Conservation (phyloP, 2,888 invertebrate species). For the Anarsia innoxiella region DNA sequence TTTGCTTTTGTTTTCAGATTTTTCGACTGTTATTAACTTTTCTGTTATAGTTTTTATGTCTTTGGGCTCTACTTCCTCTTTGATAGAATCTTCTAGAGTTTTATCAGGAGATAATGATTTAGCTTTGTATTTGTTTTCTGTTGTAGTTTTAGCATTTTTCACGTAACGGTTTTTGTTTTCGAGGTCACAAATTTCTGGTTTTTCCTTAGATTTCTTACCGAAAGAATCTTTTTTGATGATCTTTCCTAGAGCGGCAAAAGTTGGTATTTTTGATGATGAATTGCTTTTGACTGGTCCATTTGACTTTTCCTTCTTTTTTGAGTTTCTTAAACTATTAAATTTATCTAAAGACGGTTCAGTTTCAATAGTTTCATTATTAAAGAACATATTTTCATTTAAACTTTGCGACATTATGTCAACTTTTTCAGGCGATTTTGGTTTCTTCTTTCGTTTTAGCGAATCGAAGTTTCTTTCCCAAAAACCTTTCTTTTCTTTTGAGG, state of each 20-base stretch:
- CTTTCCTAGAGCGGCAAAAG: slow-evolving; percentile 65
- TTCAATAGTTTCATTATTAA: slow-evolving; percentile 65
- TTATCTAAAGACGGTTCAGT: slow-evolving; percentile 52
- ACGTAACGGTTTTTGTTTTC: slow-evolving; percentile 52
- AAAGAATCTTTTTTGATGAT: slow-evolving; percentile 70
- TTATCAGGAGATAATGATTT: slow-evolving; percentile 62
- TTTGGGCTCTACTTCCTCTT: slow-evolving; percentile 38
- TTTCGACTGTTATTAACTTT: slow-evolving; percentile 10
- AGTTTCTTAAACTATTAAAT: slow-evolving; percentile 60
- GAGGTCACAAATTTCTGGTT: slow-evolving; percentile 16
- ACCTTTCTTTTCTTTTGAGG: slow-evolving; percentile 67
- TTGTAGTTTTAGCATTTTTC: slow-evolving; percentile 49
- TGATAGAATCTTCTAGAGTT: slow-evolving; percentile 35
- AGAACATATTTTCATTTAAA: slow-evolving; percentile 70
- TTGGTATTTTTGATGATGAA: slow-evolving; percentile 67
- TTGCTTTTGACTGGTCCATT: slow-evolving; percentile 53
- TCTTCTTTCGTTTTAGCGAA: slow-evolving; percentile 64
- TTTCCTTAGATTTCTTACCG: slow-evolving; percentile 47
- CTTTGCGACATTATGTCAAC: slow-evolving; percentile 71
- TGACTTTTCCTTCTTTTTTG: slow-evolving; percentile 53
- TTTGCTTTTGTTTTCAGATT: slow-evolving; percentile 23
- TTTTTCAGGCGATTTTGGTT: slow-evolving; percentile 58
- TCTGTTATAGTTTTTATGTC: slow-evolving; percentile 5
- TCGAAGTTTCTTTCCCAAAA: slow-evolving; percentile 73
- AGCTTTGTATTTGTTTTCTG: slow-evolving; percentile 65